Evolutionary conservation across 2,113 vertebrate species (phyloP).

Genomic region (Xenopus laevis): DNA sequence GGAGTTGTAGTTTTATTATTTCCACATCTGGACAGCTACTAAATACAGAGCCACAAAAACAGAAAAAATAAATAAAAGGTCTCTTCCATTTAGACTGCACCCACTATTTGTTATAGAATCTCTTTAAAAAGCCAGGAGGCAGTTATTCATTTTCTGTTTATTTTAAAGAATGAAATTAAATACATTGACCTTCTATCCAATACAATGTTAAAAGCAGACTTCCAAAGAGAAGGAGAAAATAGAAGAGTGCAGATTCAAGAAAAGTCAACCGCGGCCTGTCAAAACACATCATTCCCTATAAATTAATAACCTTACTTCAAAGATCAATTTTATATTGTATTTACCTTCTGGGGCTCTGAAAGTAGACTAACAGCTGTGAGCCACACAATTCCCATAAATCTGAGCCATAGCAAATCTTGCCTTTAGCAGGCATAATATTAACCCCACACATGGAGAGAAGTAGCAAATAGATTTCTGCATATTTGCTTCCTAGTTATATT

Average conservation of each 20-base stretch:
- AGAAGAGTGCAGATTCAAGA: slow-evolving; percentile 10
- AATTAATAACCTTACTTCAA: slow-evolving; percentile 42
- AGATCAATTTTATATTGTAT: slow-evolving; percentile 40
- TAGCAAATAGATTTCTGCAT: neutral
- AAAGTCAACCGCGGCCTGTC: slow-evolving; percentile 6
- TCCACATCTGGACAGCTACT: too few relatives aligned
- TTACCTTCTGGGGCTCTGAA: slow-evolving; percentile 36
- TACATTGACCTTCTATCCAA: neutral
- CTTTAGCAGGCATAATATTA: slow-evolving; percentile 14
- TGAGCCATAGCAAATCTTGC: slow-evolving; percentile 22
- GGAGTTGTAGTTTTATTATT: too few relatives aligned
- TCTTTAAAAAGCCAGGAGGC: neutral
- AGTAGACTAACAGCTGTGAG: slow-evolving; percentile 22
- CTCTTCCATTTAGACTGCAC: neutral
- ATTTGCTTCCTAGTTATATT: too few relatives aligned
- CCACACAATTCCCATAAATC: slow-evolving; percentile 38
- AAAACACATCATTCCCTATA: slow-evolving; percentile 24
- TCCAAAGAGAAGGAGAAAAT: neutral
- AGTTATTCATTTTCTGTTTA: neutral
- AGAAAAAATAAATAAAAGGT: too few relatives aligned
- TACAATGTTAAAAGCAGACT: neutral
- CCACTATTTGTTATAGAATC: neutral
- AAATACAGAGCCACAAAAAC: too few relatives aligned
- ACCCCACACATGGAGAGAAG: neutral
- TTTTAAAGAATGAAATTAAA: slow-evolving; percentile 5